Evolutionary conservation across 2,797 vertebrate species (phyloP).

Genomic region (Sebastes trivittatus): DNA sequence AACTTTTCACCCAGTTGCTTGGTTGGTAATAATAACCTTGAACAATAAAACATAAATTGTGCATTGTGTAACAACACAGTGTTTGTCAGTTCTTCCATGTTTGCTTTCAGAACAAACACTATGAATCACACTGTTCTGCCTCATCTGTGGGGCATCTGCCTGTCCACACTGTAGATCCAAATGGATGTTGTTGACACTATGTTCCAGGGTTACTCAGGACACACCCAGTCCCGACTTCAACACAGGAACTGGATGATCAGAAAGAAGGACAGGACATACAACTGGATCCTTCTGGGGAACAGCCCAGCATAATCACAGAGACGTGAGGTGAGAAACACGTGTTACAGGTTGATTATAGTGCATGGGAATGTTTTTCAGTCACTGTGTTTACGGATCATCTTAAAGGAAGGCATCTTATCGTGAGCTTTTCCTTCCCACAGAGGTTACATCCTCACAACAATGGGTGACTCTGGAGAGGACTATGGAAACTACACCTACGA

Average conservation of each 20-base stretch:
- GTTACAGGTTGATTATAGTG: not conserved
- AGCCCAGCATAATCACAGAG: not conserved
- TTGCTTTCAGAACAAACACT: not conserved
- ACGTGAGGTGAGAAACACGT: slow-evolving; percentile 34
- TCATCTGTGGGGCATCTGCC: slow-evolving; percentile 13
- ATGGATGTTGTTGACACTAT: slow-evolving; percentile 59
- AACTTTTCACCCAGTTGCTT: not conserved
- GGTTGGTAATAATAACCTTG: not conserved
- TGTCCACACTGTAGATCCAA: slow-evolving; percentile 33
- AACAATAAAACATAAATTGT: not conserved
- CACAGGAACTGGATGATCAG: slow-evolving; percentile 37
- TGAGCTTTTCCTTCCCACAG: slow-evolving; percentile 27
- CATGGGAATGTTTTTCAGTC: not conserved
- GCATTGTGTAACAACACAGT: not conserved
- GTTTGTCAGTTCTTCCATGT: not conserved
- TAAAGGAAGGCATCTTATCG: slow-evolving; percentile 9
- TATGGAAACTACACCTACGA: slow-evolving; percentile 81
- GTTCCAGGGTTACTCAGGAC: slow-evolving; percentile 54
- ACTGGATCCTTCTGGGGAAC: slow-evolving; percentile 18
- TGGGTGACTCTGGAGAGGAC: slow-evolving; percentile 58
- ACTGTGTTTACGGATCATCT: not conserved
- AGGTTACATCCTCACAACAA: slow-evolving; percentile 38
- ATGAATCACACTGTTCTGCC: slow-evolving; percentile 19
- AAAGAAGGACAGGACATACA: not conserved
- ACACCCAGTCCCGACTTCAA: slow-evolving; percentile 57